Evolutionary conservation across 2,888 invertebrate genomes (phyloP).

Genomic region (Chirona hameri): DNA sequence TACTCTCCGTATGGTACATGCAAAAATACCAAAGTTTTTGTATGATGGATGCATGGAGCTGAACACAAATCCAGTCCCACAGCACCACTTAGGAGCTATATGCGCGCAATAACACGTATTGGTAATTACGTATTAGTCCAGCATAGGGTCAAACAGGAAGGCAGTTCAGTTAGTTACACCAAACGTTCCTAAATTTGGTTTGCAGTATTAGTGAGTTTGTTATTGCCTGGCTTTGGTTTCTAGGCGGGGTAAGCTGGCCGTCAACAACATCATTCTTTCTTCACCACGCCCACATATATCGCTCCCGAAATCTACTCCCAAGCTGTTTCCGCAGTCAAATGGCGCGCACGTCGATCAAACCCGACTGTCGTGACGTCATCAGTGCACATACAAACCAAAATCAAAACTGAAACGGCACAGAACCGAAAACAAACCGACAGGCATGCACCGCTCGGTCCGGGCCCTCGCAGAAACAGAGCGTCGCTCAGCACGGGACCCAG

Average conservation of each 20-base stretch:
- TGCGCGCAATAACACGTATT: too few species aligned
- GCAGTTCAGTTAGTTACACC: too few species aligned
- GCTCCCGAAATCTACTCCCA: not conserved
- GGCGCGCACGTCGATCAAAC: not conserved
- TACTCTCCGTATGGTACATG: constrained; percentile 14
- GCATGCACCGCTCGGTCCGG: not conserved
- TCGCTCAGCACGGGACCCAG: not conserved
- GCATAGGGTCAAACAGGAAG: too few species aligned
- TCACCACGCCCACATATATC: not conserved
- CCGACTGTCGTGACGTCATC: not conserved
- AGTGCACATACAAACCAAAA: constrained; percentile 23
- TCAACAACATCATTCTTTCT: not conserved
- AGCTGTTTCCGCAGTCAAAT: not conserved
- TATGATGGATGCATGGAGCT: not conserved
- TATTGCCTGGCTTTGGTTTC: too few species aligned
- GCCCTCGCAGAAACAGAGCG: too few species aligned
- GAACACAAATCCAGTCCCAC: not conserved
- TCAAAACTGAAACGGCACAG: not conserved
- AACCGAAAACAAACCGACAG: constrained; percentile 6
- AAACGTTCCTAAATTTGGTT: too few species aligned
- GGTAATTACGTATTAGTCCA: too few species aligned
- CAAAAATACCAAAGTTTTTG: constrained; percentile 24
- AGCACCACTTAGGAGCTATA: not conserved
- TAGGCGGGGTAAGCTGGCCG: too few species aligned
- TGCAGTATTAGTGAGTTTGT: too few species aligned